Percentiles rank a stretch among this genome's conserved stretches.
These are phyloP conservation scores for Dioctria rufipes DNA, from an alignment of 2,888 invertebrate genomes.

Conservation along the genomic window DNA sequence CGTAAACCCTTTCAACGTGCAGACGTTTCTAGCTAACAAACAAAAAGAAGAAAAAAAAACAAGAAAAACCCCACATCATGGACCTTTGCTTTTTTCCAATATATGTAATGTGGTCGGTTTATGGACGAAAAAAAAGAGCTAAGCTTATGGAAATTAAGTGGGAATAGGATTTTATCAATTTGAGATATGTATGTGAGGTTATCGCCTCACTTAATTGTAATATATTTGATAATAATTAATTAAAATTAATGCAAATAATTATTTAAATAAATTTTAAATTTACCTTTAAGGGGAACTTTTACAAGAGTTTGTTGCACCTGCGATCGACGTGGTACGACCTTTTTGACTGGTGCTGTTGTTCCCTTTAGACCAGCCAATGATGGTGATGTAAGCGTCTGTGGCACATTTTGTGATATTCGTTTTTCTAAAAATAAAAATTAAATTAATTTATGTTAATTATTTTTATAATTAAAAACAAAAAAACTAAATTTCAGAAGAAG, in stretches of 20 bases:
- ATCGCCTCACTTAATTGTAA: background rate
- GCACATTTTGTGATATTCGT: constrained; percentile 60
- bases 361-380: constrained; percentile 61
- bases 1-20: background rate
- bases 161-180: too few species aligned
- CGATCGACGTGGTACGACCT: constrained; percentile 61
- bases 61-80: too few species aligned
- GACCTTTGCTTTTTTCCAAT: too few species aligned
- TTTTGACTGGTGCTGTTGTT: constrained; percentile 62
- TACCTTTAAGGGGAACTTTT: constrained; percentile 63
- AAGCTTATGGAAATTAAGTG: too few species aligned
- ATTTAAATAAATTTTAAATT: constrained; percentile 55
- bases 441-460: too few species aligned
- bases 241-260: too few species aligned
- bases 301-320: constrained; percentile 56
- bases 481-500: too few species aligned
- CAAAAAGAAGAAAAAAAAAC: too few species aligned
- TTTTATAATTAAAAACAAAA: background rate
- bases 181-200: too few species aligned
- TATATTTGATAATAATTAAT: too few species aligned
- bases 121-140: too few species aligned
- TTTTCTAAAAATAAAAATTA: constrained; percentile 59
- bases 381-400: constrained; percentile 60
- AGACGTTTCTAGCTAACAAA: background rate
- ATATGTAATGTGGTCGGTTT: too few species aligned